Evolutionary conservation across 2,888 invertebrate genomes (phyloP).

Genomic region (Conomelus anceps): DNA sequence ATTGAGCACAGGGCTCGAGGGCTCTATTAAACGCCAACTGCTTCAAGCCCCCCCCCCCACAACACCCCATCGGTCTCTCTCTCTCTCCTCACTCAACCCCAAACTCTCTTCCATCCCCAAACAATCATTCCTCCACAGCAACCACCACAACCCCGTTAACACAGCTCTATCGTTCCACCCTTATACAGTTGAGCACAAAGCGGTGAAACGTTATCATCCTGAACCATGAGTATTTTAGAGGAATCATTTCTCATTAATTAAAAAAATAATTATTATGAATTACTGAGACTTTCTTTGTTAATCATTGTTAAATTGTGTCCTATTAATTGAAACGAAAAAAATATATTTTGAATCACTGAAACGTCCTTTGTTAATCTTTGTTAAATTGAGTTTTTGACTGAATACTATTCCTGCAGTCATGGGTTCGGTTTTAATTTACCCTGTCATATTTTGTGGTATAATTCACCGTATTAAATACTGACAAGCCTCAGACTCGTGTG

Average conservation of each 20-base stretch:
- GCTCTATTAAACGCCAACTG: neutral
- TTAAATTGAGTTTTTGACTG: too few relatives aligned
- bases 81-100: neutral
- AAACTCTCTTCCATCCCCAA: neutral
- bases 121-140: neutral
- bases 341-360: neutral
- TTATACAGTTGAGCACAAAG: neutral
- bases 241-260: neutral
- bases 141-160: neutral
- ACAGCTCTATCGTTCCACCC: neutral
- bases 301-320: too few relatives aligned
- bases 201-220: neutral
- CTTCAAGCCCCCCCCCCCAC: neutral
- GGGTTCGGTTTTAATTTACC: too few relatives aligned
- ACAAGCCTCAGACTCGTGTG: too few relatives aligned
- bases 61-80: neutral
- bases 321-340: neutral
- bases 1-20: conserved; percentile 16
- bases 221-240: neutral
- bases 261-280: neutral
- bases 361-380: neutral
- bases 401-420: too few relatives aligned
- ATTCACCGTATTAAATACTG: too few relatives aligned
- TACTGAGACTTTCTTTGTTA: neutral
- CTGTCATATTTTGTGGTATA: too few relatives aligned